Conservation (phyloP, 2,113 vertebrate genomes). For the Gallinago paraguaiae region DNA sequence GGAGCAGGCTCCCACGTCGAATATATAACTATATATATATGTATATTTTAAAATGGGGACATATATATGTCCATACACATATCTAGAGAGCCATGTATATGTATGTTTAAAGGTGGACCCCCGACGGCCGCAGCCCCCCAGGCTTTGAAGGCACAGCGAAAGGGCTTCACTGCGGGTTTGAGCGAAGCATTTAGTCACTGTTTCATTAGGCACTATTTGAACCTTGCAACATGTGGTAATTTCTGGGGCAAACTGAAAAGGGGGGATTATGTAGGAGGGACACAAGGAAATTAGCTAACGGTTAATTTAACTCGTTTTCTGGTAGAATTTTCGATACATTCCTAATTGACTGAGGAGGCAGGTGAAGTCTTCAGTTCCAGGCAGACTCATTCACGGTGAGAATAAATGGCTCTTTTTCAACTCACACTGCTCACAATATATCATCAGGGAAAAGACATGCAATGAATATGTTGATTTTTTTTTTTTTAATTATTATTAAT, state of each 20-base stretch:
- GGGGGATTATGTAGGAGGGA: constrained; percentile 92
- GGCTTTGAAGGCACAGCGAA: constrained; percentile 85
- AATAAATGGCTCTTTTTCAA: constrained; percentile 94
- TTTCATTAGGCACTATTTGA: constrained; percentile 98
- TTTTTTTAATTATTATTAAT: constrained; percentile 88
- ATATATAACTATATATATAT: neutral
- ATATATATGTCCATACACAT: neutral
- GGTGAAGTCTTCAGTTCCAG: constrained; percentile 95
- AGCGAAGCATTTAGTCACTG: constrained; percentile 92
- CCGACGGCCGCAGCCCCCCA: constrained; percentile 72
- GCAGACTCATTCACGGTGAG: constrained; percentile 89
- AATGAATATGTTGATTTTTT: constrained; percentile 96
- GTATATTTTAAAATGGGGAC: constrained; percentile 60
- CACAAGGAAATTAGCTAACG: constrained; percentile 95
- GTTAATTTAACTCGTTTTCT: constrained; percentile 99
- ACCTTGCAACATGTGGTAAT: constrained; percentile 98
- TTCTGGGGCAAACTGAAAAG: constrained; percentile 91
- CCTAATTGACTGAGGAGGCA: constrained; percentile 99
- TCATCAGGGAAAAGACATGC: constrained; percentile 90
- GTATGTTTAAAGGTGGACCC: constrained; percentile 63
- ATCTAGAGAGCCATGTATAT: neutral
- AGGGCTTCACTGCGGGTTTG: constrained; percentile 79
- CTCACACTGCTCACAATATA: constrained; percentile 90
- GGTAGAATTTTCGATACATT: constrained; percentile 97
- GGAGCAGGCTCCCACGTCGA: no score